Evolutionary conservation across 37 sponge, comb jelly and placozoan genomes (phyloP).

Genomic region (Cliona cf. orientalis): DNA sequence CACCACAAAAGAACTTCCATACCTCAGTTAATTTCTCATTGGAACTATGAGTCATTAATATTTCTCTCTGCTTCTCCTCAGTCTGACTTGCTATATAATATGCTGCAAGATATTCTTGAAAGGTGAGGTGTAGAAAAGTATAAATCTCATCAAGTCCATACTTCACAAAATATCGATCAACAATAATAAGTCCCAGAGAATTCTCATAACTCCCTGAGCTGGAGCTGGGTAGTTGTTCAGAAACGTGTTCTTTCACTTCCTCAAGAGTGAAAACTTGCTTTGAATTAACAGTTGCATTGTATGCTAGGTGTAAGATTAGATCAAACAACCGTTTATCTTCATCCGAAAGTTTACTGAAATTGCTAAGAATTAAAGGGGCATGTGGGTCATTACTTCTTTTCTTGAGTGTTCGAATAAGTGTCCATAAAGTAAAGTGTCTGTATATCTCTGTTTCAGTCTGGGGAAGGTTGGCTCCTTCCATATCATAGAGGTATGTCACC

Average conservation of each 20-base stretch:
- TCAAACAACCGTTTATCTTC: constrained; percentile 11
- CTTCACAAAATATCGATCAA: constrained; percentile 10
- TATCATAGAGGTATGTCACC: constrained; percentile 20
- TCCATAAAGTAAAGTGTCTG: constrained; percentile 17
- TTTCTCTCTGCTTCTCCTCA: constrained; percentile 3
- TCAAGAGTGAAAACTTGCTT: constrained; percentile 11
- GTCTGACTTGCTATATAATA: background rate
- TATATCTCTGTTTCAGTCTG: constrained; percentile 55
- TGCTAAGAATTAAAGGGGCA: background rate
- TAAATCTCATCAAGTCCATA: constrained; percentile 7
- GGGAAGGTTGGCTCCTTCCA: constrained; percentile 17
- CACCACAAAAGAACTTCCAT: constrained; percentile 56
- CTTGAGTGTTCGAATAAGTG: constrained; percentile 19
- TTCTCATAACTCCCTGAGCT: background rate
- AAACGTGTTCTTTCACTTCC: background rate
- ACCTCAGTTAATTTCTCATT: constrained; percentile 29
- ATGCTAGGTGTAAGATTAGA: constrained; percentile 21
- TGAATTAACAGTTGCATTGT: constrained; percentile 3
- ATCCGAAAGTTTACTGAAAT: background rate
- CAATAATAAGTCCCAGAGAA: constrained; percentile 5
- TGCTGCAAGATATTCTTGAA: constrained; percentile 62
- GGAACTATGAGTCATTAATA: constrained; percentile 4
- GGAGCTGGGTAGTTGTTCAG: background rate
- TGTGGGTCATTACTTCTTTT: background rate
- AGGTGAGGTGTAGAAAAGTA: constrained; percentile 57